These are phyloP conservation scores for Sebastolobus altivelis DNA, from an alignment of 2,797 vertebrate species.

Conservation along the genomic window DNA sequence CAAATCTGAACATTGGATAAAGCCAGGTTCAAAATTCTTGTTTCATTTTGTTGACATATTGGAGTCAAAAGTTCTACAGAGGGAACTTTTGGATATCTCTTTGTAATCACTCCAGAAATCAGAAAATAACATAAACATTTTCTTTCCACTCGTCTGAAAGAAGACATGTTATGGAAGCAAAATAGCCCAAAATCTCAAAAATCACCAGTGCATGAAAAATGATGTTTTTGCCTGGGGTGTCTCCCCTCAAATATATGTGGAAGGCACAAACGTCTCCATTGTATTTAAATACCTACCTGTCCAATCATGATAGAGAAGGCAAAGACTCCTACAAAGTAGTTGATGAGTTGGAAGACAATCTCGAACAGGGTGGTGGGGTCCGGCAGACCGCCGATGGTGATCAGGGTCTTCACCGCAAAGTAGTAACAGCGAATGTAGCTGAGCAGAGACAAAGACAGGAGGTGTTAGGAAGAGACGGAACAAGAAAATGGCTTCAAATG, in stretches of 20 bases:
- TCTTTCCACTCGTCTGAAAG: too few relatives aligned
- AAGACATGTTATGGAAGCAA: too few relatives aligned
- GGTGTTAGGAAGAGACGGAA: neutral
- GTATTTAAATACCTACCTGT: constrained; percentile 84
- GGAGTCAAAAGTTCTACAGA: too few relatives aligned
- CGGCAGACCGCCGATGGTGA: constrained; percentile 95
- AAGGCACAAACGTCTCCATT: neutral
- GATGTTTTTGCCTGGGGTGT: too few relatives aligned
- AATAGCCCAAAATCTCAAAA: too few relatives aligned
- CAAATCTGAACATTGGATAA: too few relatives aligned
- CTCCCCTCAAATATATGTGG: neutral
- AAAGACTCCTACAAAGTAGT: constrained; percentile 98
- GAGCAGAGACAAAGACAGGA: constrained; percentile 19
- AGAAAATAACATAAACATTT: too few relatives aligned
- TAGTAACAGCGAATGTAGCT: constrained; percentile 99
- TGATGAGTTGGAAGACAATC: constrained; percentile 95
- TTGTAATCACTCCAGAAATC: too few relatives aligned
- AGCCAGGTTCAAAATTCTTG: too few relatives aligned
- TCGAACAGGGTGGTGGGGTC: constrained; percentile 93
- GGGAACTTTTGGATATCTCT: too few relatives aligned
- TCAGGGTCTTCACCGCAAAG: constrained; percentile 97
- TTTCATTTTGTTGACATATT: too few relatives aligned
- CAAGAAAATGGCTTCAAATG: neutral
- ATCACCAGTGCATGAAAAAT: too few relatives aligned
- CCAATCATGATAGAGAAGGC: constrained; percentile 99